Conservation (phyloP, 92 coral and sea anemone genomes). For the Galaxea fascicularis region DNA sequence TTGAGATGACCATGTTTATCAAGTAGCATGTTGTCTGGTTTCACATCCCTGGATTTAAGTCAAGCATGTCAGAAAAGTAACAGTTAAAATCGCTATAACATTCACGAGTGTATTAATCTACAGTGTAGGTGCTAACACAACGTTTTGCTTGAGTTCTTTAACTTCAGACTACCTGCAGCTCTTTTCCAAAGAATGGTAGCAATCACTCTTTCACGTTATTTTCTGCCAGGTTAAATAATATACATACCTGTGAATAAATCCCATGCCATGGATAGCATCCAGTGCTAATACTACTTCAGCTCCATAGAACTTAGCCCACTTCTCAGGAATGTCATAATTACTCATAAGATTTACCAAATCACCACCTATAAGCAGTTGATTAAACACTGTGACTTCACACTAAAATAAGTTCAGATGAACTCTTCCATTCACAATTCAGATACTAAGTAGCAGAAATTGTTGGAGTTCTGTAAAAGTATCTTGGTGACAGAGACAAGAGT, state of each 20-base stretch:
- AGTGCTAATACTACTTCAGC: conserved; percentile 98
- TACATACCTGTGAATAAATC: conserved; percentile 94
- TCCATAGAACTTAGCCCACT: conserved; percentile 98
- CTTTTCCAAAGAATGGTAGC: too few relatives aligned
- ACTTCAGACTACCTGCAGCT: too few relatives aligned
- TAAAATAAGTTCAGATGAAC: too few relatives aligned
- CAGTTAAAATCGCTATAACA: too few relatives aligned
- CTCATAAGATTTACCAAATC: conserved; percentile 99
- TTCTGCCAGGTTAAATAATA: too few relatives aligned
- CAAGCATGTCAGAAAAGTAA: background rate
- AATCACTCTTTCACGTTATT: background rate
- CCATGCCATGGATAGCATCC: conserved; percentile 98
- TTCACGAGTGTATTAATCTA: background rate
- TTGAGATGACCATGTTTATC: conserved; percentile 97
- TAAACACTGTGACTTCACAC: background rate
- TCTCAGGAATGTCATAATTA: conserved; percentile 98
- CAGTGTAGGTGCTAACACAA: too few relatives aligned
- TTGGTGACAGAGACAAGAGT: too few relatives aligned
- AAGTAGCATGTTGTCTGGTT: conserved; percentile 98
- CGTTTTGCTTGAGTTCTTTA: too few relatives aligned
- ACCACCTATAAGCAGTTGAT: conserved; percentile 68
- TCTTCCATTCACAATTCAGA: too few relatives aligned
- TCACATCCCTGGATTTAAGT: conserved; percentile 82
- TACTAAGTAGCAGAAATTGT: too few relatives aligned
- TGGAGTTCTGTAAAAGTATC: too few relatives aligned